Percentiles rank a stretch among this genome's conserved stretches.
These are phyloP conservation scores for Ectemnius continuus DNA, from an alignment of 2,888 invertebrate genomes.

Conservation along the genomic window DNA sequence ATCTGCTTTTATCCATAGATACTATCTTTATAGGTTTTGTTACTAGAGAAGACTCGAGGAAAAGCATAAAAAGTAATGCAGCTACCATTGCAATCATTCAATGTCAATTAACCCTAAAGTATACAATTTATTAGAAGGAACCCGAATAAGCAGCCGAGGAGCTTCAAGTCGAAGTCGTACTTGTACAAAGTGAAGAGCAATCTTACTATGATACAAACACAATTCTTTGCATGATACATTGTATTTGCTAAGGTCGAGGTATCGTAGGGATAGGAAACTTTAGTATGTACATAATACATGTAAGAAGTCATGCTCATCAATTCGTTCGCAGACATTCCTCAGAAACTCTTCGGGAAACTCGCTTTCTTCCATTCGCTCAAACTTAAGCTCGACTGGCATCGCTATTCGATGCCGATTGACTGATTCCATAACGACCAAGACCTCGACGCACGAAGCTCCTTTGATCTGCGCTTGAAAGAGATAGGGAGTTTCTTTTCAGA, in stretches of 20 bases:
- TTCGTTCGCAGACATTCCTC: background rate
- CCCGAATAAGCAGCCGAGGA: slow-evolving; percentile 13
- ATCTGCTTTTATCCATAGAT: no score
- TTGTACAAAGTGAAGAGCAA: slow-evolving; percentile 11
- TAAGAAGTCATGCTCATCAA: background rate
- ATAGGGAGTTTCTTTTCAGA: slow-evolving; percentile 29
- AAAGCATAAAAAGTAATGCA: background rate
- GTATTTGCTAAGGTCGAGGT: background rate
- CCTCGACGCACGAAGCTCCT: background rate
- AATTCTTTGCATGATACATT: background rate
- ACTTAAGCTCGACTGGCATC: background rate
- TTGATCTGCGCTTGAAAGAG: background rate
- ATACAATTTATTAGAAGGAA: slow-evolving; percentile 16
- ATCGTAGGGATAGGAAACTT: background rate
- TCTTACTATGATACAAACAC: background rate
- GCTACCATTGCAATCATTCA: background rate
- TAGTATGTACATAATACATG: background rate
- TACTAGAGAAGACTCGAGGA: background rate
- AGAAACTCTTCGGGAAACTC: background rate
- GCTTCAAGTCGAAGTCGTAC: slow-evolving; percentile 14
- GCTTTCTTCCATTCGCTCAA: background rate
- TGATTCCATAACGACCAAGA: slow-evolving; percentile 3
- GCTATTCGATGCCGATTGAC: background rate
- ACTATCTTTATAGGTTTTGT: no score
- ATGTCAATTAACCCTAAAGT: slow-evolving; percentile 3